These are phyloP conservation scores for Merops nubicus DNA, from an alignment of 2,113 vertebrate species.

Conservation along the genomic window DNA sequence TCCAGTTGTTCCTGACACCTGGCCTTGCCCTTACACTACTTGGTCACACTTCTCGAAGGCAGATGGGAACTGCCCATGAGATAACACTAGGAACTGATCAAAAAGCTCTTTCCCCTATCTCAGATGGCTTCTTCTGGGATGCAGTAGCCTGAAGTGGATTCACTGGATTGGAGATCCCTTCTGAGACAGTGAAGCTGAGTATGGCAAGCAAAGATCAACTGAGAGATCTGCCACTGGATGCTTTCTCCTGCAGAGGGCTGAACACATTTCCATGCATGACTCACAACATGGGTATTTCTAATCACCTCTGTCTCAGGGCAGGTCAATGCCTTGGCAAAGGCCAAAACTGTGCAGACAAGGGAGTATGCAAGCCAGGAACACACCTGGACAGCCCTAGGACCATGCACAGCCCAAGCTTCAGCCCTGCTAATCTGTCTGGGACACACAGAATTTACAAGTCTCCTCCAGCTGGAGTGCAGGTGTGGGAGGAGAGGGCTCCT, in stretches of 20 bases:
- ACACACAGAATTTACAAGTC: background rate
- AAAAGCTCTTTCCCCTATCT: background rate
- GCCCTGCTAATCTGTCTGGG: background rate
- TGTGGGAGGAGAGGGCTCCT: background rate
- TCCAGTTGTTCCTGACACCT: background rate
- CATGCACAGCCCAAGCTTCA: background rate
- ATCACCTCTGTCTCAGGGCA: background rate
- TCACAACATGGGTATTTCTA: background rate
- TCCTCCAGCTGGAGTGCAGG: background rate
- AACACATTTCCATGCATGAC: background rate
- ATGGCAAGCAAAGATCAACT: background rate
- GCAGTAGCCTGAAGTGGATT: background rate
- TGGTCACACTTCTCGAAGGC: background rate
- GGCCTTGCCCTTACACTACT: background rate
- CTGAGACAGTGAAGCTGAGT: background rate
- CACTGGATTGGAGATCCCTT: background rate
- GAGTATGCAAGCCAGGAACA: background rate
- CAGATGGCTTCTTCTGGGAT: background rate
- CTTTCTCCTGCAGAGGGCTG: background rate
- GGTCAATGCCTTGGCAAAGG: background rate
- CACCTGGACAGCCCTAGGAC: background rate
- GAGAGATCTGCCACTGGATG: background rate
- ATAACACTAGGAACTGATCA: background rate
- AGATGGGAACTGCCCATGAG: background rate
- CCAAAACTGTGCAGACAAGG: background rate